A percentile compares a stretch with the other conserved stretches of the same genome.
Conservation (phyloP, 2,888 invertebrate genomes). For the Junonia oenone region DNA sequence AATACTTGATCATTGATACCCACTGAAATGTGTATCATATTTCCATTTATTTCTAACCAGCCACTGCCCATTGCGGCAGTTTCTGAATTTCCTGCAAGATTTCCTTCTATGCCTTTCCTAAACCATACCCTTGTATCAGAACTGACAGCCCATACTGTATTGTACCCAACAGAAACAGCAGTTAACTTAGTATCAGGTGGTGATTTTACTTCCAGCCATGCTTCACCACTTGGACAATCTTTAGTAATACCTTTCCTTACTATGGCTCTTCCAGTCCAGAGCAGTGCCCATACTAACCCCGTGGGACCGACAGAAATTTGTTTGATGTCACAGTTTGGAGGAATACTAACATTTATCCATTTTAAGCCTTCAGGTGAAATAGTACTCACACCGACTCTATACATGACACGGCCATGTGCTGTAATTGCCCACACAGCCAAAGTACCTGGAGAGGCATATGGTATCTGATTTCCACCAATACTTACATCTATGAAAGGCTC, state of each 20-base stretch:
- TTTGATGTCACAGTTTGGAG: constrained; percentile 88
- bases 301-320: constrained; percentile 92
- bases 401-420: constrained; percentile 93
- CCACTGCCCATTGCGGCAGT: constrained; percentile 88
- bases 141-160: constrained; percentile 89
- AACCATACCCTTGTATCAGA: constrained; percentile 93
- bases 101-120: constrained; percentile 85
- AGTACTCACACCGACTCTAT: constrained; percentile 88
- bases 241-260: constrained; percentile 91
- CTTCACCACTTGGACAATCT: constrained; percentile 83
- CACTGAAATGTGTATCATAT: constrained; percentile 90
- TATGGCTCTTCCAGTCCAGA: constrained; percentile 90
- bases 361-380: constrained; percentile 92
- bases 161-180: constrained; percentile 90
- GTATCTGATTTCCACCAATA: constrained; percentile 90
- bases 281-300: constrained; percentile 92
- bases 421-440: constrained; percentile 96
- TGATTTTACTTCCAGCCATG: constrained; percentile 90
- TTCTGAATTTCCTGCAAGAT: constrained; percentile 85
- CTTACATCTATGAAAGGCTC: constrained; percentile 96
- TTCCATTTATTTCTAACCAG: constrained; percentile 94
- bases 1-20: constrained; percentile 93
- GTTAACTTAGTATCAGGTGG: constrained; percentile 84
- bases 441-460: constrained; percentile 86
- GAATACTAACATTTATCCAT: constrained; percentile 89